phyloP scores from a whole-genome alignment of 2,113 vertebrate genomes.

The Meleagris gallopavo region DNA sequence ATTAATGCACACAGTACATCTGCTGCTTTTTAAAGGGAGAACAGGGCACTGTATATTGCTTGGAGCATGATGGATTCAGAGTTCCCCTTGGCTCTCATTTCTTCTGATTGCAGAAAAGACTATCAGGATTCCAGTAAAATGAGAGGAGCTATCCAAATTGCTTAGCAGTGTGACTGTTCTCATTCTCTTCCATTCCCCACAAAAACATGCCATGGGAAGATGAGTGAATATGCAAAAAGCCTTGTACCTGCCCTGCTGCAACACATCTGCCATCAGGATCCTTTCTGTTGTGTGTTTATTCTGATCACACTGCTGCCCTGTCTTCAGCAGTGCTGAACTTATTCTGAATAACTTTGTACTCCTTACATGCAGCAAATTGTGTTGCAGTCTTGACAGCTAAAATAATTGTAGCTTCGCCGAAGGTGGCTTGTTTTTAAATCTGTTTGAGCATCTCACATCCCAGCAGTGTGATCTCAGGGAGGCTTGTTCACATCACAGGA shows the following conservation, averaged over 20 bases:
- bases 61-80: constrained; percentile 17
- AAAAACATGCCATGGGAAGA: background rate
- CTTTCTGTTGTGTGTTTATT: background rate
- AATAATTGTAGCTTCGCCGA: background rate
- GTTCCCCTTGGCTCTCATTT: constrained; percentile 54
- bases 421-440: background rate
- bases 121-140: background rate
- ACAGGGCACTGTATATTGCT: constrained; percentile 29
- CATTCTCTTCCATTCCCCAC: accelerated
- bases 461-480: background rate
- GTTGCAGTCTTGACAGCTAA: background rate
- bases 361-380: background rate
- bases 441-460: background rate
- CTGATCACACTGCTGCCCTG: accelerated
- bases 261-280: background rate
- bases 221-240: background rate
- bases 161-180: background rate
- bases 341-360: background rate
- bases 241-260: background rate
- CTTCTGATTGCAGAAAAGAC: constrained; percentile 40
- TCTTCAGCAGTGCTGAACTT: background rate
- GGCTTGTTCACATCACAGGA: background rate
- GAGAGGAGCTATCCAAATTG: background rate
- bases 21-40: constrained; percentile 67
- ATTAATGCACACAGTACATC: constrained; percentile 69